phyloP scores from a whole-genome alignment of 2,888 invertebrate species.

The Polydrusus cervinus region DNA sequence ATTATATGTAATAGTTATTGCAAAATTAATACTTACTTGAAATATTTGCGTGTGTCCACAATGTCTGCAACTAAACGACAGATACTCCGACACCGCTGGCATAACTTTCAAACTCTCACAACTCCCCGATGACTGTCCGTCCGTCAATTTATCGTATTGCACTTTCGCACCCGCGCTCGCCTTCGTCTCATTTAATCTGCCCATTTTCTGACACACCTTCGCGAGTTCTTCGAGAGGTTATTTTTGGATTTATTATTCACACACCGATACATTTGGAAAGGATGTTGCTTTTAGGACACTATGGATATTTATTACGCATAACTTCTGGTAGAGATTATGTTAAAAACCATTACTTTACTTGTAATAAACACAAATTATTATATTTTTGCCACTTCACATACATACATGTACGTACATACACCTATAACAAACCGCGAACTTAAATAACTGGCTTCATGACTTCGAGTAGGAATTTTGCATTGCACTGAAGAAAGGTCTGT shows the following conservation, averaged over 20 bases:
- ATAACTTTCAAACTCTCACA: conserved; percentile 69
- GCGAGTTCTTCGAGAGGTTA: not conserved
- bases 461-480: conserved; percentile 16
- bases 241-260: not conserved
- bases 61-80: conserved; percentile 77
- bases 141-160: conserved; percentile 76
- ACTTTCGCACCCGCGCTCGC: conserved; percentile 61
- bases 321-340: not conserved
- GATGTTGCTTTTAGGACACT: not conserved
- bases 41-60: conserved; percentile 77
- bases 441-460: not conserved
- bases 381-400: not conserved
- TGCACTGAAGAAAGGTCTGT: conserved; percentile 15
- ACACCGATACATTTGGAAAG: conserved; percentile 13
- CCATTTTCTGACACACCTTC: conserved; percentile 67
- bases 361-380: too few relatives aligned
- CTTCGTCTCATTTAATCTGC: conserved; percentile 72
- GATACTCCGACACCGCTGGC: conserved; percentile 74
- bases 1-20: too few relatives aligned
- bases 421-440: not conserved
- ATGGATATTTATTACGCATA: not conserved
- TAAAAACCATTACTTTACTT: too few relatives aligned
- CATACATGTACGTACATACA: too few relatives aligned
- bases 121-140: conserved; percentile 73
- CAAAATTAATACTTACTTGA: conserved; percentile 66